A percentile compares a stretch with the other conserved stretches of the same genome.
Evolutionary conservation across 2,888 invertebrate species (phyloP).

Genomic region (Polietes domitor): DNA sequence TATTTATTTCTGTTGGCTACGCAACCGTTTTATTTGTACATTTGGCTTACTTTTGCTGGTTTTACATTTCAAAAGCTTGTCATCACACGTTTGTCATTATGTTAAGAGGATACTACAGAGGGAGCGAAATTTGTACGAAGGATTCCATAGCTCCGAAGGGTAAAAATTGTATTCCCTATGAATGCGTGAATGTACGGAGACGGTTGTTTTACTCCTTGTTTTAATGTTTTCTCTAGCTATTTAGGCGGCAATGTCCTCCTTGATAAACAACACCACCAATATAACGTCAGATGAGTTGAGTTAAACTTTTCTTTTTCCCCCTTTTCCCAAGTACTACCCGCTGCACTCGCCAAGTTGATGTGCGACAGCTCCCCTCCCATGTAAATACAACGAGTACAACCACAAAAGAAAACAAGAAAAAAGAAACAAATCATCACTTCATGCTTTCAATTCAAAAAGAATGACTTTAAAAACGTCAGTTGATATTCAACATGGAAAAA

Average conservation of each 20-base stretch:
- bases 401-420: too few species aligned
- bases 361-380: constrained; percentile 59
- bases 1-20: too few species aligned
- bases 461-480: too few species aligned
- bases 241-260: constrained; percentile 60
- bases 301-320: constrained; percentile 67
- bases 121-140: constrained; percentile 10
- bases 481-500: background rate
- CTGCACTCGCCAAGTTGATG: constrained; percentile 28
- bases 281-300: background rate
- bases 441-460: constrained; percentile 53
- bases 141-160: constrained; percentile 34
- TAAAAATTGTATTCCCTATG: constrained; percentile 56
- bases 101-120: constrained; percentile 34
- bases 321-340: constrained; percentile 15
- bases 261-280: constrained; percentile 10
- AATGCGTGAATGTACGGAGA: too few species aligned
- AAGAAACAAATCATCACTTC: constrained; percentile 39
- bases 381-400: constrained; percentile 50
- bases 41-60: constrained; percentile 21
- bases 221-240: constrained; percentile 3
- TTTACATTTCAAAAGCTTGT: constrained; percentile 16
- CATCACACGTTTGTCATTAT: constrained; percentile 47
- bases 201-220: background rate
- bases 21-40: constrained; percentile 46